Evolutionary conservation across 2,113 vertebrate genomes (phyloP), one percentile per base, ranked within the genome.

Genomic region (Pagrus major): DNA sequence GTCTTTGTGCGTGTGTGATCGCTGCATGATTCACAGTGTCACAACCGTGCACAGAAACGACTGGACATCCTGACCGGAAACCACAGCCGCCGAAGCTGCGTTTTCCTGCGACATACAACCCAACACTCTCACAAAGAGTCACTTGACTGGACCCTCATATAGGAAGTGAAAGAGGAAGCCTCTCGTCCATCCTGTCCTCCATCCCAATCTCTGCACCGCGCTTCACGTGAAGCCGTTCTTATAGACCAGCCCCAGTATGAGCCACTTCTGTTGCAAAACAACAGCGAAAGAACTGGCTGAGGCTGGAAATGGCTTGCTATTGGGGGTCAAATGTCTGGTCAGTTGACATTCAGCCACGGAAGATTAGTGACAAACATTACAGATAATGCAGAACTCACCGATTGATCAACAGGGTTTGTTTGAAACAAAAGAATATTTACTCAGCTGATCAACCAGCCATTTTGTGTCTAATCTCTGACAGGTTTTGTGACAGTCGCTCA

Each of bases 141-240:
- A 94, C 94, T 94, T 94, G 93, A 94, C 93, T 92, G 89, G 88
- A 91, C 89, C 90, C 80, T 89, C 90, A 93, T 93, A 86, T 93
- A 93, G 93, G 94, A 95, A 94, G 93, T 94, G 94, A 95, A 95
- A 95, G 94, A 95, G 94, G 94, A 95, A 95, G 94, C 85, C 83
- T 68, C 79, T 86, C 76, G 74, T 91, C 92, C 92, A 92, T 93
- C 91, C 92, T 93, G 91, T 85, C 89, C 81, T 89, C 82, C 75
- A 86, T 88, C 88, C 85, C 78, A 78, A 86, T 86, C 90, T 90
- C 78, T 89, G 74, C 85, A 78, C 83, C 76, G 84, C 25, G 6
- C 86, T 91, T 93, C 93, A 93, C 86, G 85, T 93, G 90, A 92
- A 90, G 85, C 56, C 21, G 1, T 79, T 81, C 86, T 87, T 72